Evolutionary conservation across 2,888 invertebrate genomes (phyloP), one percentile per base, ranked within the genome.

Genomic region (Prenolepis imparis): DNA sequence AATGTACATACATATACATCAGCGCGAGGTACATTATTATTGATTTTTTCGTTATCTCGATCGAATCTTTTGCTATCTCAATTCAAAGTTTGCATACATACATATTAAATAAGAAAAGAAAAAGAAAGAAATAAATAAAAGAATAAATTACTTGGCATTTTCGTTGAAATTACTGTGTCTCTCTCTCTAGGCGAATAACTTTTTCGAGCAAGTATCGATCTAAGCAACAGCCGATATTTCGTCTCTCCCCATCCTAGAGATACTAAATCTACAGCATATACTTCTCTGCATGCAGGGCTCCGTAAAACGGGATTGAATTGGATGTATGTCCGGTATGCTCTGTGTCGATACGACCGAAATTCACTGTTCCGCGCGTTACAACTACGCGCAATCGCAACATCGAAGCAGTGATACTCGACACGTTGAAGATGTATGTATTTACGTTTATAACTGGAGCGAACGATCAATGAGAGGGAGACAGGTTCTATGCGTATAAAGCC

Each of bases 241-340:
- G 88, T 89, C 89, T 89, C 90, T 89, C 89, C 84, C 72, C 36
- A 0, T 5, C 36, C 68, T 74, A 59, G 39, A 18, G 48, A 48
- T 48, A 48, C 77, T 82, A 75, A 75, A 75, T 67, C 41, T 24
- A 75, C 66, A 64, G 83, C 70, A 80, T 84, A 84, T 82, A 83
- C 67, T 72, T 87, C 78, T 59, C 64, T 32, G 86, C 89, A 87
- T 90, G 87, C 86, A 87, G 83, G 74, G 83, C 70, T 59, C 67
- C 63, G 77, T 68, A 48, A 73, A 61, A 83, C n/a, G 36, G 63
- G 28, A 52, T 75, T 28, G 39, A 52, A 74, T 52, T 52, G 52
- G n/a, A 83, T 74, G 77, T 41, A 39, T 67, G 68, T 39, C 55
- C 72, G 39, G 4, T 77, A 70, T 57, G 32, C n/a, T 28, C 41